Evolutionary conservation across 2,888 invertebrate species (phyloP).

Genomic region (Apotomis capreana): DNA sequence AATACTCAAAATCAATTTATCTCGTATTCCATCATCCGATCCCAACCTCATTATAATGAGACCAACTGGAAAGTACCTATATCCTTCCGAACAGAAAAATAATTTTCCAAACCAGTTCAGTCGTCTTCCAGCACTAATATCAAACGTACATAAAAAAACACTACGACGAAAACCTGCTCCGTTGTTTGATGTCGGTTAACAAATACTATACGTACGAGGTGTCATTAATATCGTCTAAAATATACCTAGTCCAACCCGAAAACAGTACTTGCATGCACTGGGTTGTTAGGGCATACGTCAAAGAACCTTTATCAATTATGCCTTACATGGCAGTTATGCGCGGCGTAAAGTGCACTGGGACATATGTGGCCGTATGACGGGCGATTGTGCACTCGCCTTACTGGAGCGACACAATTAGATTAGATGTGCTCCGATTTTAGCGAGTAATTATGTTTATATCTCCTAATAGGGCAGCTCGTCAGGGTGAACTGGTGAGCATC

Average conservation of each 20-base stretch:
- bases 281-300: constrained; percentile 37
- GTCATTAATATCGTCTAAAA: no score
- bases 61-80: no score
- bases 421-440: constrained; percentile 33
- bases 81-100: no score
- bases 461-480: constrained; percentile 21
- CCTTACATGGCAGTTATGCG: constrained; percentile 35
- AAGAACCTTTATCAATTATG: constrained; percentile 42
- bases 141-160: no score
- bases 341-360: constrained; percentile 40
- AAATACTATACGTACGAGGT: no score
- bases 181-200: no score
- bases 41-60: no score
- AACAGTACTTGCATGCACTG: constrained; percentile 13
- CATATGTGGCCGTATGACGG: constrained; percentile 34
- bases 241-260: constrained; percentile 8
- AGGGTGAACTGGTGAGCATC: constrained; percentile 18
- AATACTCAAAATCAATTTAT: no score
- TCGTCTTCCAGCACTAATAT: no score
- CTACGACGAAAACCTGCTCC: no score
- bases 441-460: constrained; percentile 24
- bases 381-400: constrained; percentile 36
- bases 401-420: constrained; percentile 40
- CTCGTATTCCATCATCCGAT: no score
- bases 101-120: no score